Evolutionary conservation across 2,888 invertebrate species (phyloP).

Genomic region (Drosophila acutilabella): DNA sequence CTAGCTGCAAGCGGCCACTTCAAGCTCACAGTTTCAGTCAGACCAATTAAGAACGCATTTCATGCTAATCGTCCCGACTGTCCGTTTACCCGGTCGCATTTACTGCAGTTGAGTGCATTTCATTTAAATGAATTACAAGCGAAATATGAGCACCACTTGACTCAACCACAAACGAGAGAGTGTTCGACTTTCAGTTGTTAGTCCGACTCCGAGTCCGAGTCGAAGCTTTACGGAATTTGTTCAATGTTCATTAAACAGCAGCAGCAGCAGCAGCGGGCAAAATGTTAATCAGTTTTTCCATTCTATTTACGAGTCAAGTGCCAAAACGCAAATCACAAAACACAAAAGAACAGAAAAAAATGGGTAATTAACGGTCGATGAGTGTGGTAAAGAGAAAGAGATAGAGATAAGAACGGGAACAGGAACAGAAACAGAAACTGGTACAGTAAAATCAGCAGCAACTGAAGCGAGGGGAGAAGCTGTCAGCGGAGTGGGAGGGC

Average conservation of each 20-base stretch:
- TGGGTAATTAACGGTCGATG: conserved; percentile 63
- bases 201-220: neutral
- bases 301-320: conserved; percentile 41
- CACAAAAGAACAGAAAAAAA: conserved; percentile 54
- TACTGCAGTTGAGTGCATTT: conserved; percentile 79
- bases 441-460: too few relatives aligned
- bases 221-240: conserved; percentile 7
- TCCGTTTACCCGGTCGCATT: conserved; percentile 33
- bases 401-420: neutral
- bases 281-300: conserved; percentile 71
- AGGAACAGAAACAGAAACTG: neutral
- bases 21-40: conserved; percentile 34
- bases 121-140: conserved; percentile 78
- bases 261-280: conserved; percentile 42
- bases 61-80: conserved; percentile 55
- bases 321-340: conserved; percentile 68
- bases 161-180: conserved; percentile 7
- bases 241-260: conserved; percentile 53
- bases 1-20: conserved; percentile 24
- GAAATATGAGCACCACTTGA: conserved; percentile 65
- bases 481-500: conserved; percentile 7
- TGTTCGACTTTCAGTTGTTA: neutral
- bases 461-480: neutral
- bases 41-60: conserved; percentile 75
- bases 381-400: neutral